Base-by-base conservation (phyloP, 2,113 vertebrate genomes). In the Leptosomus discolor region DNA sequence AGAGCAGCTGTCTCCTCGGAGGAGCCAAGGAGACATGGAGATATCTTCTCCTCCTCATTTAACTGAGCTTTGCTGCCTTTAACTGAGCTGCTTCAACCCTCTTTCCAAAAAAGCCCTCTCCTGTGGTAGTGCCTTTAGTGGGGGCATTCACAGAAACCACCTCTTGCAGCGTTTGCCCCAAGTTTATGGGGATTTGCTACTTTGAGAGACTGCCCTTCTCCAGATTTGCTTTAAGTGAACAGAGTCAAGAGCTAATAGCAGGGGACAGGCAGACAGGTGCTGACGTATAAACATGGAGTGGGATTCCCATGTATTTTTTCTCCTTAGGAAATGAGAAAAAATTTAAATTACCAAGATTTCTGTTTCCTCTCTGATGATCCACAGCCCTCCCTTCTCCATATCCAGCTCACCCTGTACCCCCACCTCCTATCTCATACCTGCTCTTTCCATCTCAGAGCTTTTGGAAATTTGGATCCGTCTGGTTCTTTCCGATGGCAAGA, bases 401-500 rank as follows among this genome's bases (percentile, higher is more conserved):
- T 17, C 29, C 6, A 0, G 3, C 61, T 88, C 6, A 2, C 22
- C 46, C 41, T 4, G 1, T 57, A 5, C 50, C 24, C 60, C 34
- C 32, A 51, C n/a, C 68, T 78, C 57, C 78, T 69, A 9, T 58
- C 64, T 69, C 37, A 2, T 91, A 65, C 56, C 88, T 78, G 58
- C 43, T n/a, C 56, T 37, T 84, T 76, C 75, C 34, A 4, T n/a
- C 83, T 74, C 12, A 0, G 23, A 79, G 88, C 60, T 60, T 76
- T 89, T 61, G 78, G 82, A 63, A 90, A 91, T 88, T 78, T 0
- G 10, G 85, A 71, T 91, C 85, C 70, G 41, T 69, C 71, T 94
- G 94, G 5, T 63, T 63, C 75, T 77, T 70, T 36, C 80, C 2
- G 50, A 94, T 94, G 91, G 64, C 8, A 51, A 95, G 99, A 99